Base-by-base conservation (phyloP, 2,888 invertebrate genomes). In the Geophilus truncorum region DNA sequence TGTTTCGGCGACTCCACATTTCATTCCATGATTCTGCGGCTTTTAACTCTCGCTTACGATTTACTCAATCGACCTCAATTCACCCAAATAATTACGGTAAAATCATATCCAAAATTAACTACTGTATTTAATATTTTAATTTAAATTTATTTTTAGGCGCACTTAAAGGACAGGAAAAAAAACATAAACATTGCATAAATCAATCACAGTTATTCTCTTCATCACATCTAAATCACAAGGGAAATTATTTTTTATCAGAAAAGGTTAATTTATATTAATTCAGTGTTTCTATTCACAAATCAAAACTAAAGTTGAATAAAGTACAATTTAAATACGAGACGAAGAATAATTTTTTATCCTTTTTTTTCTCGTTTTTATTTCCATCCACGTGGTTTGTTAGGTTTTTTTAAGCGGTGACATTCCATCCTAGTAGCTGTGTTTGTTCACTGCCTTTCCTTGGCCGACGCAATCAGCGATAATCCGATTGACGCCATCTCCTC, bases 41-140 rank as follows among this genome's bases (percentile, higher is more conserved):
- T 93, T 83, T 88, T 97, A 32, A 89, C 90, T 18, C 90, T 93
- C 10, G 93, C 93, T 0, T 97, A 97, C 86, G 90, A 90, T 40
- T 89, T 96, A 83, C 88, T 97, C 9, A 89, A 92, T 21, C 90
- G 94, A 82, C 89, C 90, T 40, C 90, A 91, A 82, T 96, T 93
- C 87, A 90, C 90, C 32, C 90, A 91, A 85, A 95, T 97, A 82
- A 90, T 92, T 25, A 87, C 91, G 87, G 90, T 90, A 87, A 81
- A 28, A 6, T n/a, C n/a, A n/a, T n/a, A n/a, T n/a, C n/a, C n/a
- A n/a, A 70, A 70, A 28, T 70, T 5, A 28, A 28, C 15, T 7
- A 7, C 2, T 70, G 15, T 28, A 25, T 12, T 4, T 21, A 75
- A 12, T 75, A 9, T 18, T 75, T 75, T 15, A 75, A 30, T 28